Conservation (phyloP, 2,797 vertebrate genomes). For the Urosaurus nigricauda region DNA sequence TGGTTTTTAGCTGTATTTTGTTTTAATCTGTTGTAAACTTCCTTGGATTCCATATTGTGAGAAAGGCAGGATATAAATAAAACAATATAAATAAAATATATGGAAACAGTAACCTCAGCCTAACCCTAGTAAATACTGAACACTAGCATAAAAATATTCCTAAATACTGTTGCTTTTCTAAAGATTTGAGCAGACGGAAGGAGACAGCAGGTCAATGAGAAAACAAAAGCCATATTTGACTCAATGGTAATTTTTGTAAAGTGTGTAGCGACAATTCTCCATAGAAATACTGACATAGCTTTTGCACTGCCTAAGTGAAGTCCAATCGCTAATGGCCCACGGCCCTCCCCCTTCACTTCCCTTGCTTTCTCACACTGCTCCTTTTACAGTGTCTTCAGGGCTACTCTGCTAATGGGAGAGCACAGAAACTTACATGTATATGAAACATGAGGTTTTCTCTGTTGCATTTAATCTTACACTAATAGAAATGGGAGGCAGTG, state of each 20-base stretch:
- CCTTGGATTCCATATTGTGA: no score
- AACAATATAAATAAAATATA: no score
- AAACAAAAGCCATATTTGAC: background rate
- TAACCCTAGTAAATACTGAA: background rate
- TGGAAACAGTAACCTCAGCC: background rate
- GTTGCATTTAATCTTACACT: slow-evolving; percentile 14
- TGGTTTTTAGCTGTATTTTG: no score
- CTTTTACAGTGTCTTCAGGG: slow-evolving; percentile 18
- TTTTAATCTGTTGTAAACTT: no score
- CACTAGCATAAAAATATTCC: background rate
- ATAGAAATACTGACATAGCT: background rate
- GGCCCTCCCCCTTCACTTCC: background rate
- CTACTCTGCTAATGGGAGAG: slow-evolving; percentile 7
- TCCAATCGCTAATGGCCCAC: background rate
- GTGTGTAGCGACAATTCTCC: background rate
- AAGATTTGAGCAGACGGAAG: slow-evolving; percentile 1
- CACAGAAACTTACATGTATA: slow-evolving; percentile 10
- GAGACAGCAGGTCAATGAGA: background rate
- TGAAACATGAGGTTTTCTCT: slow-evolving; percentile 6
- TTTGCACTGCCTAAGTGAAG: background rate
- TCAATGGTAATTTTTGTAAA: background rate
- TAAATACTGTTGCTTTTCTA: background rate
- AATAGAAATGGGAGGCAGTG: background rate
- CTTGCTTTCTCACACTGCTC: background rate
- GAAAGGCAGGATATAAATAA: no score